A percentile compares a stretch with the other conserved stretches of the same genome.
These are phyloP conservation scores for Salvelinus namaycush DNA, from an alignment of 2,113 vertebrate species.

Conservation along the genomic window DNA sequence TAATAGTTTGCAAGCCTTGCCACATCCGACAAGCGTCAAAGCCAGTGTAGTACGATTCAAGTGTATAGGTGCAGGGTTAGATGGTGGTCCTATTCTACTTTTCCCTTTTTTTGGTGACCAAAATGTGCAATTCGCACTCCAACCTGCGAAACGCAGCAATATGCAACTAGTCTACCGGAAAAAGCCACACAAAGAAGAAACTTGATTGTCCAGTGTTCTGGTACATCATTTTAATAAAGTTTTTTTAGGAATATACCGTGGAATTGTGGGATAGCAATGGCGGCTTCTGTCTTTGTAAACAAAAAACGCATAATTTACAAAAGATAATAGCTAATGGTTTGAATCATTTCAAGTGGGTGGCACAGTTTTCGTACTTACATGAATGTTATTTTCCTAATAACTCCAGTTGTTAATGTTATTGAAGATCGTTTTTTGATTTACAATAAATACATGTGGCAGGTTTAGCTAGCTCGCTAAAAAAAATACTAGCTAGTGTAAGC, in stretches of 20 bases:
- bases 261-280: constrained; percentile 76
- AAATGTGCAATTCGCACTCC: no score
- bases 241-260: neutral
- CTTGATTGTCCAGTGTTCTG: no score
- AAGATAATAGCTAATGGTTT: constrained; percentile 7
- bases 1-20: no score
- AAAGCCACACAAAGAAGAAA: no score
- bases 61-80: no score
- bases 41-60: no score
- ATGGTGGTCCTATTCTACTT: no score
- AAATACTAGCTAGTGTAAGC: neutral
- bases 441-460: neutral
- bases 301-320: constrained; percentile 42
- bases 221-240: constrained; percentile 46
- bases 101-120: no score
- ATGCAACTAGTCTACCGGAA: no score
- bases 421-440: neutral
- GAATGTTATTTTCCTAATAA: neutral
- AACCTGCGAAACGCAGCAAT: no score
- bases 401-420: constrained; percentile 21
- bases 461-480: neutral
- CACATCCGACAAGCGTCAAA: no score
- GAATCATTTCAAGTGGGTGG: neutral
- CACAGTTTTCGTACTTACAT: neutral
- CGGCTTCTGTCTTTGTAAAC: constrained; percentile 60